Conservation (phyloP, 2,797 vertebrate species). For the Halcyon badia region DNA sequence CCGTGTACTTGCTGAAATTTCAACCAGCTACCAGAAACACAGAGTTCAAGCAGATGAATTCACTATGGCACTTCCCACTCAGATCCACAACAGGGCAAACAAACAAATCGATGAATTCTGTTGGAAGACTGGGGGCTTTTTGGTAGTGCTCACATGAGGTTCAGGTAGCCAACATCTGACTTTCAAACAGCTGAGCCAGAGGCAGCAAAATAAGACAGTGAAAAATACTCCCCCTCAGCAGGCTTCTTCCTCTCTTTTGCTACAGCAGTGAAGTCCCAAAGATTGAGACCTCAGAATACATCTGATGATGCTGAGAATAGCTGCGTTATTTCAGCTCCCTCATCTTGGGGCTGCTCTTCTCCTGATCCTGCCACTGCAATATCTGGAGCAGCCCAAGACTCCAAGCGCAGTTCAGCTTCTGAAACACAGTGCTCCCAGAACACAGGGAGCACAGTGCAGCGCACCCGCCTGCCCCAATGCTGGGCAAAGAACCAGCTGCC, state of each 20-base stretch:
- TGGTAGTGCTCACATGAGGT: not conserved
- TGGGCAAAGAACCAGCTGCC: not conserved
- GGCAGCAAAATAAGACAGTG: not conserved
- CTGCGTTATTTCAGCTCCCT: not conserved
- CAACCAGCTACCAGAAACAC: not conserved
- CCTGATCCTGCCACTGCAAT: not conserved
- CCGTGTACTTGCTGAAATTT: not conserved
- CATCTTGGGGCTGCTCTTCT: not conserved
- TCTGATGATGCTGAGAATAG: not conserved
- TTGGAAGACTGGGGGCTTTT: not conserved
- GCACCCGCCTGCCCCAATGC: not conserved
- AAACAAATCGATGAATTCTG: not conserved
- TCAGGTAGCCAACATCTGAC: not conserved
- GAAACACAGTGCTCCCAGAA: not conserved
- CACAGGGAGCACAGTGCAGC: not conserved
- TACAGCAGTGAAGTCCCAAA: not conserved
- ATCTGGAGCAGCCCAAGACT: not conserved
- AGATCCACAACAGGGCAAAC: not conserved
- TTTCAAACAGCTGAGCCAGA: not conserved
- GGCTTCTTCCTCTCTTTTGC: not conserved
- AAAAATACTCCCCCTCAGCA: not conserved
- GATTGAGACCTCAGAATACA: not conserved
- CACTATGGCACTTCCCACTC: not conserved
- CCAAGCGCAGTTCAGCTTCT: rapidly evolving
- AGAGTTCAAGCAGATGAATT: not conserved